Base-by-base conservation (phyloP, 2,113 vertebrate species). In the Apteryx mantelli region DNA sequence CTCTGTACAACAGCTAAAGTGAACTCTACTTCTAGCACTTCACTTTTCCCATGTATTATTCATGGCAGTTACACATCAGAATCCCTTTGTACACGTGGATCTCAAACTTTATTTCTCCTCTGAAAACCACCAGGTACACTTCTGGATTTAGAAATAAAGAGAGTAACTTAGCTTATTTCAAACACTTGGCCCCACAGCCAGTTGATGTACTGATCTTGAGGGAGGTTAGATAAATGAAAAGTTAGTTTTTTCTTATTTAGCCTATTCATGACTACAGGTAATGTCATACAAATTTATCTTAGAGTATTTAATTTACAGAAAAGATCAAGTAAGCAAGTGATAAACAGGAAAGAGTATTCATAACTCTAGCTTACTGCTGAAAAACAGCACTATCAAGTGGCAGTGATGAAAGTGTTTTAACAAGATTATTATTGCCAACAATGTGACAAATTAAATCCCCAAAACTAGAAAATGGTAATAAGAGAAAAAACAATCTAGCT, bases 391-490 rank as follows among this genome's bases (percentile, higher is more conserved):
- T 88, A 95, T 71, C 64, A 95, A 90, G 82, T 56, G 80, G 80
- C 83, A 95, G 70, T 0, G 0, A 94, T n/a, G 2, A 6, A 73
- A 91, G 73, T 73, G 60, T 94, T 74, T 90, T 90, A 96, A 74
- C 87, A 90, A 90, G 68, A 83, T 56, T 88, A 83, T 80, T 93
- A 88, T 64, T 91, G 85, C 85, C 96, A 95, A 94, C 79, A 79
- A 75, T 36, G 70, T 75, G 91, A 90, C 87, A 96, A 86, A 86
- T 84, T 71, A 94, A 82, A 55, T 74, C 58, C 86, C 71, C 46
- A 34, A 74, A 91, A 90, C 32, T 53, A 90, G 22, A 55, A 75
- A 96, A 94, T 2, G 4, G 38, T 81, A 89, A 22, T 19, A 89
- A 84, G 69, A 82, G 10, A 66, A 88, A 82, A 93, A 93, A 73